Conservation (phyloP, 2,113 vertebrate genomes). For the Syngnathus floridae region DNA sequence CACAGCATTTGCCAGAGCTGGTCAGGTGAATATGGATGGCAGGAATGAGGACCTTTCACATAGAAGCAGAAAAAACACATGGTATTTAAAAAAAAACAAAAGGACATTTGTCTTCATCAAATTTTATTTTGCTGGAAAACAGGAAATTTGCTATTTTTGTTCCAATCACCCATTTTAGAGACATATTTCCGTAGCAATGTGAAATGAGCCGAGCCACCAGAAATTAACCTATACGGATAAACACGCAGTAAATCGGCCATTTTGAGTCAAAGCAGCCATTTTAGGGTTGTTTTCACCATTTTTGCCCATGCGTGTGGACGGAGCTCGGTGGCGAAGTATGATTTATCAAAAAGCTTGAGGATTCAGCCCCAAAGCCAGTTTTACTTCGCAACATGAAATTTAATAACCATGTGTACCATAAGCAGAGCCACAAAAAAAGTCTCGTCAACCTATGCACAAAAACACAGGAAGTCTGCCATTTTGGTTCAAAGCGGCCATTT, state of each 20-base stretch:
- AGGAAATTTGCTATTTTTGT: not conserved
- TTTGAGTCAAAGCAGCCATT: not conserved
- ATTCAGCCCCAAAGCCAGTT: not conserved
- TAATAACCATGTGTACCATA: not conserved
- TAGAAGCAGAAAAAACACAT: not conserved
- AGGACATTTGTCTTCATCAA: not conserved
- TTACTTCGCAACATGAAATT: not conserved
- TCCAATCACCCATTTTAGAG: no score
- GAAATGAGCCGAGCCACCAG: no score
- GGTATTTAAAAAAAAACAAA: not conserved
- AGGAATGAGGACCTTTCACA: not conserved
- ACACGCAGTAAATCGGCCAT: not conserved
- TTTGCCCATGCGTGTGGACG: no score
- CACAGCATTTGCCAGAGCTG: conserved; percentile 8
- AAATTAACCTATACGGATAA: not conserved
- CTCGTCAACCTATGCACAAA: not conserved
- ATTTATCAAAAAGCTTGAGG: no score
- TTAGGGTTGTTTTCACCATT: no score
- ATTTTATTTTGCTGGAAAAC: not conserved
- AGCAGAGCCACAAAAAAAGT: not conserved
- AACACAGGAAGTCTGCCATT: not conserved
- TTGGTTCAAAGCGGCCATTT: not conserved
- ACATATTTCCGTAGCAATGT: no score
- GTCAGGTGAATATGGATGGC: conserved; percentile 15
- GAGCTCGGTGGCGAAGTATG: no score